Conservation (phyloP, 92 coral and sea anemone species). For the Zoanthus sociatus region DNA sequence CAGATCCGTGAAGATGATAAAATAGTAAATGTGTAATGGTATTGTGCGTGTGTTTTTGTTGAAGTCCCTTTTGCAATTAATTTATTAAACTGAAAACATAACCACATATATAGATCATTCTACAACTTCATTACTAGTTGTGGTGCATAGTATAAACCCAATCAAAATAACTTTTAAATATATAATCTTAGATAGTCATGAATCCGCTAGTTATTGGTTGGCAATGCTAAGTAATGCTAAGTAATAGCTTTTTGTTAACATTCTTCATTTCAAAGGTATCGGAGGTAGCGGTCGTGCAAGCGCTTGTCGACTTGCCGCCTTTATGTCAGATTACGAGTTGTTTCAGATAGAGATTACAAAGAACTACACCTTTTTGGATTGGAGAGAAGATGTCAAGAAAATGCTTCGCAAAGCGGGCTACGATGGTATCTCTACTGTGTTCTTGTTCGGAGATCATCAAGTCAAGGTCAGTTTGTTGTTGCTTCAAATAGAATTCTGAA, state of each 20-base stretch:
- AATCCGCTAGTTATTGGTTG: neutral
- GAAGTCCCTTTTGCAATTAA: no score
- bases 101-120: no score
- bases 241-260: neutral
- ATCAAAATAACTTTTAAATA: no score
- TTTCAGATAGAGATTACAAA: slow-evolving; percentile 97
- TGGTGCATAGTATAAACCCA: no score
- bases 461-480: slow-evolving; percentile 68
- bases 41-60: no score
- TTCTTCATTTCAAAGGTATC: slow-evolving; percentile 67
- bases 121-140: no score
- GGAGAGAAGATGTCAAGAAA: slow-evolving; percentile 96
- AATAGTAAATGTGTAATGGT: no score
- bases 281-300: slow-evolving; percentile 98
- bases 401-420: slow-evolving; percentile 94
- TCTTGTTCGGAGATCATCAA: slow-evolving; percentile 95
- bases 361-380: slow-evolving; percentile 86
- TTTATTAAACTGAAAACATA: no score
- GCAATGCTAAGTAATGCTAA: no score
- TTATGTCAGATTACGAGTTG: slow-evolving; percentile 98
- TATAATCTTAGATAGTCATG: neutral
- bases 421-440: slow-evolving; percentile 86
- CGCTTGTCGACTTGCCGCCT: slow-evolving; percentile 90
- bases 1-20: no score
- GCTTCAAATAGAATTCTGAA: neutral